These are phyloP conservation scores for Lampris megalopsis DNA, from an alignment of 2,113 vertebrate species.

Conservation along the genomic window DNA sequence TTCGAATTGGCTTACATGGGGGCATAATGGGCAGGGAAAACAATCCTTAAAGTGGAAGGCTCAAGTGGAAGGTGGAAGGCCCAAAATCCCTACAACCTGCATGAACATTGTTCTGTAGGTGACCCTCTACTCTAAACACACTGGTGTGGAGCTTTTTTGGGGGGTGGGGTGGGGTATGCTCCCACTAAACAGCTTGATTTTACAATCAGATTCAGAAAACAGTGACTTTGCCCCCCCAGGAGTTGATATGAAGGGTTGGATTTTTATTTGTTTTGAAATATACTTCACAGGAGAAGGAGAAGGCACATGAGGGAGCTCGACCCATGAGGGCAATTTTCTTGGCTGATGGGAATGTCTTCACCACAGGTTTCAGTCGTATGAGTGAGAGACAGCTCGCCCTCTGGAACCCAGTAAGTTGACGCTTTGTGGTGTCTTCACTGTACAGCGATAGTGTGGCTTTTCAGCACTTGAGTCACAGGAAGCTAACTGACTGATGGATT, in stretches of 20 bases:
- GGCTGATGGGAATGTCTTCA: constrained; percentile 91
- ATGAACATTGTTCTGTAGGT: too few species aligned
- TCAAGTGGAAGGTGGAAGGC: too few species aligned
- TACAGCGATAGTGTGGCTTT: background rate
- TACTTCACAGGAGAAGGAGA: constrained; percentile 91
- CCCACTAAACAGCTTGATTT: background rate
- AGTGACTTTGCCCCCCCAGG: background rate
- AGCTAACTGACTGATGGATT: too few species aligned
- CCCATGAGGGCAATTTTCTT: constrained; percentile 98
- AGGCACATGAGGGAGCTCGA: constrained; percentile 93
- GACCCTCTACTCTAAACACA: too few species aligned
- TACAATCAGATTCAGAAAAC: background rate
- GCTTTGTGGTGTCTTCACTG: background rate
- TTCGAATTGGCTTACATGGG: too few species aligned
- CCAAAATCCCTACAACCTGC: too few species aligned
- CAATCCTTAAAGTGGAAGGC: too few species aligned
- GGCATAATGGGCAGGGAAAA: too few species aligned
- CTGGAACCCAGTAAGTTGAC: constrained; percentile 88
- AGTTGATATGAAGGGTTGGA: background rate
- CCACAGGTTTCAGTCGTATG: constrained; percentile 98
- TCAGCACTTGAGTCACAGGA: too few species aligned
- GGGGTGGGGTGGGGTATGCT: too few species aligned
- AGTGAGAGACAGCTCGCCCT: constrained; percentile 95
- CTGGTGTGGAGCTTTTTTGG: too few species aligned
- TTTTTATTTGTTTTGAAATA: background rate